Base-by-base conservation (phyloP, 2,888 invertebrate species). In the Erebia palarica region DNA sequence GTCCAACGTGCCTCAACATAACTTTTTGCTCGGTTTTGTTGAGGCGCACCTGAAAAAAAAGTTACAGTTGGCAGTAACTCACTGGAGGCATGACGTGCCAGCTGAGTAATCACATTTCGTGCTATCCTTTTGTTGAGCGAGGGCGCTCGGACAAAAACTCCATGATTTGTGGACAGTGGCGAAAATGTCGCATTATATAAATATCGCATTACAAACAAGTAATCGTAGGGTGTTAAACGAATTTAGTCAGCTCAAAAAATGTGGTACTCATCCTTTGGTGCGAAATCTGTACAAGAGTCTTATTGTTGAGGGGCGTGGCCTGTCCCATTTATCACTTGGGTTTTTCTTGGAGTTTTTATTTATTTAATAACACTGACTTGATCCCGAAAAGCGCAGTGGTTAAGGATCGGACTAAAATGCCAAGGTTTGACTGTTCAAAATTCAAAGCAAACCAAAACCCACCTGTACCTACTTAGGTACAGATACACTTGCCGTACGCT, bases 91-190 rank as follows among this genome's bases (percentile, higher is more conserved):
- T 87, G 86, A 86, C 88, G 83, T 81, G 81, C 83, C 81, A 81
- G 83, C 87, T 86, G 88, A 87, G 86, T 90, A 91, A 90, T 91
- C 86, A 90, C 92, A 87, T 90, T 89, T 87, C 88, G 82, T 89
- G 89, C 85, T 84, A 83, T 87, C 87, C 86, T 84, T 90, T 90
- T 91, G 89, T 89, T 84, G 79, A 82, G 21, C 65, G 60, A 69
- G 80, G 74, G 79, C 81, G 79, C 75, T 78, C 80, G 81, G 80
- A 88, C 85, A 86, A 86, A 86, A 86, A 86, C 86, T 78, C 79
- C 77, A 85, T 86, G 87, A 88, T 88, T 88, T 87, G 84, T 82
- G 73, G 71, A 72, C 70, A 72, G 73, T 11, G 60, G 68, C 74
- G 73, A 74, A 74, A 74, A 74, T 68, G 74, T 67, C 59, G 72